phyloP scores from a whole-genome alignment of 2,113 vertebrate species.

The Stictonetta naevosa region DNA sequence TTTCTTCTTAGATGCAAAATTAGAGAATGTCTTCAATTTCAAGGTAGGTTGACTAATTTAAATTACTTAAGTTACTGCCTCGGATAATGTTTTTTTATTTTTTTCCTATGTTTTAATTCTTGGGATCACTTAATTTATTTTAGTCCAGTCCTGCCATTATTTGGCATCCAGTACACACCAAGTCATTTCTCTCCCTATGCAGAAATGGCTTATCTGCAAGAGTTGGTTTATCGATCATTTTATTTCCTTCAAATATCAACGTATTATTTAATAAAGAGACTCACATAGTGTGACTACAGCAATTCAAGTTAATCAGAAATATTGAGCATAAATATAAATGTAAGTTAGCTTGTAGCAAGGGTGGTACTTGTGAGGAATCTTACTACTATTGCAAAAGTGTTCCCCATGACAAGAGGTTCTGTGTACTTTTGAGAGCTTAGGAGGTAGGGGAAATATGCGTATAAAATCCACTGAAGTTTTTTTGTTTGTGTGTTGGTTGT shows the following conservation, averaged over 20 bases:
- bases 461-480: background rate
- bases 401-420: background rate
- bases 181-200: background rate
- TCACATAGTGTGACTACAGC: background rate
- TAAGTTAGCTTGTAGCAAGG: background rate
- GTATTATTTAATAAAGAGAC: background rate
- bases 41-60: background rate
- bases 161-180: background rate
- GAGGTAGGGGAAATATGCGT: background rate
- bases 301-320: background rate
- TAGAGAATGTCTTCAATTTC: background rate
- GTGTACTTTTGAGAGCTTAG: background rate
- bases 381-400: background rate
- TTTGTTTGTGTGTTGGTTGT: no score
- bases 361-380: background rate
- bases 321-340: background rate
- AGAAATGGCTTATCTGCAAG: background rate
- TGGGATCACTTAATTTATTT: background rate
- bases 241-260: background rate
- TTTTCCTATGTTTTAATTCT: background rate
- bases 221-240: background rate
- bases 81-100: background rate
- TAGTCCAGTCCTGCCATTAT: background rate
- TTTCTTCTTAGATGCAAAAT: background rate
- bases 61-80: background rate